phyloP scores from a whole-genome alignment of 2,888 invertebrate species.

The Volucella bombylans region DNA sequence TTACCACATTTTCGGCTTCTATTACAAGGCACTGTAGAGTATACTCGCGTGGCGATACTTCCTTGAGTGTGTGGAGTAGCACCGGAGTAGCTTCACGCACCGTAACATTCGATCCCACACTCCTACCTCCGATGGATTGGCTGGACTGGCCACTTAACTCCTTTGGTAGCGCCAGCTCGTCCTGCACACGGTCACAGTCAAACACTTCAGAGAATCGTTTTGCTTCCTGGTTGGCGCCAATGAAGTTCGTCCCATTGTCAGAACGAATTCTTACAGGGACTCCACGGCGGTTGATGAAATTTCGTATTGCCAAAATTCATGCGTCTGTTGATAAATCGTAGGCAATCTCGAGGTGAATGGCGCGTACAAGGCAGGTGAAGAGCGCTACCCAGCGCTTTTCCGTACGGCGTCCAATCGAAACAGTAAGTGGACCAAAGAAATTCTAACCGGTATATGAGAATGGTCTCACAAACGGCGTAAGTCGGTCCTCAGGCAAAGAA shows the following conservation, averaged over 20 bases:
- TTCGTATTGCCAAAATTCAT: slow-evolving; percentile 38
- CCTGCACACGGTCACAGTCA: slow-evolving; percentile 35
- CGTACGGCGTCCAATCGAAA: slow-evolving; percentile 69
- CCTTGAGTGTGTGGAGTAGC: slow-evolving; percentile 59
- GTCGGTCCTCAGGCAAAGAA: slow-evolving; percentile 54
- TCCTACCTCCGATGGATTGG: slow-evolving; percentile 60
- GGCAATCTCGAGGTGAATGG: slow-evolving; percentile 45
- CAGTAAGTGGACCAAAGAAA: slow-evolving; percentile 57
- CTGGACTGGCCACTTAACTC: slow-evolving; percentile 36
- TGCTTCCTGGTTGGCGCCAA: slow-evolving; percentile 39
- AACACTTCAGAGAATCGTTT: slow-evolving; percentile 50
- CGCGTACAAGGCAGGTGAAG: slow-evolving; percentile 58
- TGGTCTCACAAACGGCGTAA: slow-evolving; percentile 64
- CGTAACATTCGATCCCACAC: slow-evolving; percentile 73
- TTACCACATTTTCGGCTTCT: slow-evolving; percentile 37
- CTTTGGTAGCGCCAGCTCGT: slow-evolving; percentile 33
- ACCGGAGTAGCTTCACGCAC: slow-evolving; percentile 64
- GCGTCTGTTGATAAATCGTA: slow-evolving; percentile 49
- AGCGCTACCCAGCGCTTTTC: slow-evolving; percentile 71
- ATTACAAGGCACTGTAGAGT: slow-evolving; percentile 34
- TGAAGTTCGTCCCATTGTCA: slow-evolving; percentile 62
- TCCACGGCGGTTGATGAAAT: slow-evolving; percentile 46
- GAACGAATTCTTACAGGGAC: slow-evolving; percentile 32
- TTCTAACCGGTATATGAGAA: slow-evolving; percentile 69
- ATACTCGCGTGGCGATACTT: slow-evolving; percentile 65